Percentiles rank a stretch among this genome's conserved stretches.
Conservation (phyloP, 2,888 invertebrate genomes). For the Drosophila setosimentum region DNA sequence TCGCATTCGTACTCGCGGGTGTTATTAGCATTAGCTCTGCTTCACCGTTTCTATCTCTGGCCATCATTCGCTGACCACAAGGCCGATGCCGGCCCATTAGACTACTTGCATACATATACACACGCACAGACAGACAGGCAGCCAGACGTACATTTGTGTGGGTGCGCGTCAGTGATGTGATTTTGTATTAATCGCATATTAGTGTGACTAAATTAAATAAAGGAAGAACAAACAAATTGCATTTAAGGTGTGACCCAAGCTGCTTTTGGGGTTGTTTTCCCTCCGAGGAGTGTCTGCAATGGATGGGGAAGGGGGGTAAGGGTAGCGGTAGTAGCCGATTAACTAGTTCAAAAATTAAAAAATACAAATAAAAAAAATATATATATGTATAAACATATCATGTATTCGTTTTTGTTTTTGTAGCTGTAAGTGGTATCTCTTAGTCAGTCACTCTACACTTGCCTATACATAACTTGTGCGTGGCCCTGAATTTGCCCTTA, state of each 20-base stretch:
- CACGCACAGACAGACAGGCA: background rate
- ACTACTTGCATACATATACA: background rate
- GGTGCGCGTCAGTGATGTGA: slow-evolving; percentile 37
- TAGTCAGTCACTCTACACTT: background rate
- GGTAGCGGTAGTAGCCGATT: background rate
- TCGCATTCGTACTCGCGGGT: slow-evolving; percentile 28
- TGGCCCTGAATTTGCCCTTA: slow-evolving; percentile 8
- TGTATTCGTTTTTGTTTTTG: background rate
- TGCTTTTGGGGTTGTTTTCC: slow-evolving; percentile 14
- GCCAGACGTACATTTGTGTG: slow-evolving; percentile 24
- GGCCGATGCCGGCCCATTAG: slow-evolving; percentile 46
- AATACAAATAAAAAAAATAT: background rate
- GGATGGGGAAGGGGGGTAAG: background rate
- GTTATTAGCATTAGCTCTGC: slow-evolving; percentile 35
- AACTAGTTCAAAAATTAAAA: background rate
- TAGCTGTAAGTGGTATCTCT: background rate
- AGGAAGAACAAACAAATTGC: background rate
- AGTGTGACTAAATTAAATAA: slow-evolving; percentile 32
- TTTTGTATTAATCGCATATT: slow-evolving; percentile 47
- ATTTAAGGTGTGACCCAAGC: slow-evolving; percentile 20
- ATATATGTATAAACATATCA: background rate
- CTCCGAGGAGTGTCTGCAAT: background rate
- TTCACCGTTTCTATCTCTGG: slow-evolving; percentile 35
- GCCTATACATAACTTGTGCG: background rate
- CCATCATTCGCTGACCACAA: slow-evolving; percentile 46